These are phyloP conservation scores for Cepaea hortensis DNA, from an alignment of 2,888 invertebrate genomes.

Conservation along the genomic window DNA sequence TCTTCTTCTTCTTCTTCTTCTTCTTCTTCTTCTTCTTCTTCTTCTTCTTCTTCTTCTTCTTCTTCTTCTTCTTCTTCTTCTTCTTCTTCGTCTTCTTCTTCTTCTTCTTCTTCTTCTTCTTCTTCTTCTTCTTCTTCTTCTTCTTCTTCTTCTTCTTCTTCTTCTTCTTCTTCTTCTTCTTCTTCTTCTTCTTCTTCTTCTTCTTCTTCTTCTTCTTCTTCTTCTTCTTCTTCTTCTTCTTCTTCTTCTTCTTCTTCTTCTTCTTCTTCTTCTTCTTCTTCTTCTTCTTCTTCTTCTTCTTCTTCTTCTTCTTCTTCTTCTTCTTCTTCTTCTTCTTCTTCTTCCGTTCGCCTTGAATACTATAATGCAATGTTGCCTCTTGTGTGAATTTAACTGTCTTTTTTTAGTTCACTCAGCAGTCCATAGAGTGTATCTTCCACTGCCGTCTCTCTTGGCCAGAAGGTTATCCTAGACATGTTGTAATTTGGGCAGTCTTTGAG, in stretches of 20 bases:
- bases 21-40: not conserved
- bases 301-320: not conserved
- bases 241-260: not conserved
- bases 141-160: not conserved
- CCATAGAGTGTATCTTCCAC: too few relatives aligned
- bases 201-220: not conserved
- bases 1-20: not conserved
- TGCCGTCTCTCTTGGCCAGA: too few relatives aligned
- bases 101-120: not conserved
- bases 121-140: conserved; percentile 9
- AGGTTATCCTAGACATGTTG: too few relatives aligned
- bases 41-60: not conserved
- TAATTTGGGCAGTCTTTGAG: too few relatives aligned
- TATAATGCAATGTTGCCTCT: not conserved
- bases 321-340: not conserved
- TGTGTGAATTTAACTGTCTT: too few relatives aligned
- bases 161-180: not conserved
- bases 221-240: too few relatives aligned
- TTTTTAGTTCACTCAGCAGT: too few relatives aligned
- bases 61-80: not conserved
- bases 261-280: too few relatives aligned
- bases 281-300: not conserved
- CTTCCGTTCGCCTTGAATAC: not conserved
- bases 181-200: not conserved
- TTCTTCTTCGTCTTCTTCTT: not conserved